These are phyloP conservation scores for Chelon labrosus DNA, from an alignment of 2,797 vertebrate genomes.

Conservation along the genomic window DNA sequence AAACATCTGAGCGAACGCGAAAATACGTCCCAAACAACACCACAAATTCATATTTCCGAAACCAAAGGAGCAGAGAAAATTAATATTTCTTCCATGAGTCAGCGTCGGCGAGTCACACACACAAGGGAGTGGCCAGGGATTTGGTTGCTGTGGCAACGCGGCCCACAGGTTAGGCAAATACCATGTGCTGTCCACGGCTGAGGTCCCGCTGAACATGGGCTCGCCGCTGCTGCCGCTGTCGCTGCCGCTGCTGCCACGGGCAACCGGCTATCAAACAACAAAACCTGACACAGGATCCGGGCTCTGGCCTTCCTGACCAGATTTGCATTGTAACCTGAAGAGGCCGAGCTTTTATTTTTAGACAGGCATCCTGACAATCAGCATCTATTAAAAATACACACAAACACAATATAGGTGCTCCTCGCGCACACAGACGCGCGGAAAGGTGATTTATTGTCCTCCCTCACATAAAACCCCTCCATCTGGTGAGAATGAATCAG, in stretches of 20 bases:
- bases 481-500: conserved; percentile 79
- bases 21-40: conserved; percentile 5
- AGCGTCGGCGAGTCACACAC: conserved; percentile 67
- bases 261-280: conserved; percentile 82
- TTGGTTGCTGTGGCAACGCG: conserved; percentile 77
- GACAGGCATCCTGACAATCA: conserved; percentile 44
- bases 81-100: conserved; percentile 79
- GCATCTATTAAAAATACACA: conserved; percentile 27
- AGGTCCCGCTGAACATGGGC: conserved; percentile 42
- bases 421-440: not conserved
- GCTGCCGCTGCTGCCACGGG: conserved; percentile 61
- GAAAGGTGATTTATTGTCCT: conserved; percentile 72
- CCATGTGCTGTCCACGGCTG: conserved; percentile 50
- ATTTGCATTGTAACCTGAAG: conserved; percentile 74
- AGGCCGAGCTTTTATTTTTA: conserved; percentile 75
- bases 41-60: conserved; percentile 11
- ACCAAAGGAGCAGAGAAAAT: not conserved
- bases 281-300: conserved; percentile 71
- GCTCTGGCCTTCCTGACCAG: conserved; percentile 57
- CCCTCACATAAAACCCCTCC: conserved; percentile 57
- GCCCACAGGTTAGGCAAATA: conserved; percentile 81
- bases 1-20: conserved; percentile 15
- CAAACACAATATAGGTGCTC: conserved; percentile 50
- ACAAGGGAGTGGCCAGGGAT: conserved; percentile 79
- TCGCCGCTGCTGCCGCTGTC: conserved; percentile 29